Evolutionary conservation across 2,113 vertebrate species (phyloP), one percentile per base, ranked within the genome.

Genomic region (Elaphurus davidianus): DNA sequence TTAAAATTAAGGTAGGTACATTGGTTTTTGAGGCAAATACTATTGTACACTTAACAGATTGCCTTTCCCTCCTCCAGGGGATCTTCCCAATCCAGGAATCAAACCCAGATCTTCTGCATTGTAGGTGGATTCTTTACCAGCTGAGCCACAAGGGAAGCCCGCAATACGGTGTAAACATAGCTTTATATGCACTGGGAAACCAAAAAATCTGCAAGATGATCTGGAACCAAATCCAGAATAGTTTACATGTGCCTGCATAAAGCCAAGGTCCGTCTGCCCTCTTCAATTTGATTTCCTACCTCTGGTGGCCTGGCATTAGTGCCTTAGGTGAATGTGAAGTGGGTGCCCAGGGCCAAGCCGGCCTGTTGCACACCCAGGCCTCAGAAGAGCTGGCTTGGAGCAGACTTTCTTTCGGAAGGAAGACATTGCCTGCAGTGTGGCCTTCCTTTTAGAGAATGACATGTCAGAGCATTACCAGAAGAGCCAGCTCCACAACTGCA

Each of bases 391-490:
- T 62, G 57, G 55, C 43, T 7, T 4, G 6, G 8, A 5, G 3
- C 0, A 30, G 16, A 54, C 21, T 96, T 40, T 33, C 57, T 84
- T 36, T 74, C 19, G 7, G 40, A 25, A 87, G 30, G 47, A 60
- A 74, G 74, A 60, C 10, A 9, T 14, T 45, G 52, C 40, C n/a
- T 27, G 9, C 13, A 17, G 54, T 1, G 14, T 6, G 17, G 36
- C 27, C 78, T 91, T 86, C 25, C 60, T 94, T 78, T 62, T 25
- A 50, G 30, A 97, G 89, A 94, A 36, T 8, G 2, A 79, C 36
- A 16, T 4, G 7, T 47, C 52, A 27, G 59, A 43, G 11, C 15
- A 1, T 8, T 36, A 62, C 30, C 15, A 5, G 12, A 1, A 30
- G 30, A 84, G 54, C n/a, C 67, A 78, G 36, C 47, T 0, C 4